Percentiles rank a stretch among this genome's conserved stretches.
These are phyloP conservation scores for Caenorhabditis elegans DNA, from an alignment of 1,140 invertebrate genomes.

Conservation along the genomic window WBcel235 BX284606.5:4460501-4461000, in stretches of 20 bases:
- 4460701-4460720: too few relatives aligned
- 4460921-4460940: background rate
- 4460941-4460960: slow-evolving; percentile 38
- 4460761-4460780: too few relatives aligned
- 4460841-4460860: too few relatives aligned
- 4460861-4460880: too few relatives aligned
- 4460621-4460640: slow-evolving; percentile 90
- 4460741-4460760: too few relatives aligned
- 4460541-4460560: slow-evolving; percentile 94
- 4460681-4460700: too few relatives aligned
- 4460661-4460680: too few relatives aligned
- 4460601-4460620: slow-evolving; percentile 91
- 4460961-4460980: slow-evolving; percentile 41
- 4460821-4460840: background rate
- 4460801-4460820: too few relatives aligned
- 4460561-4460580: slow-evolving; percentile 79
- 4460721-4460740: too few relatives aligned
- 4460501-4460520: background rate
- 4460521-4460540: slow-evolving; percentile 80
- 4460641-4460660: slow-evolving; percentile 77
- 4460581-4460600: slow-evolving; percentile 76
- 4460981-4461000: slow-evolving; percentile 33
- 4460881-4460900: too few relatives aligned
- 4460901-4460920: too few relatives aligned
- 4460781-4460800: too few relatives aligned